Conservation (phyloP, 2,113 vertebrate genomes). For the Pycnonotus jocosus region DNA sequence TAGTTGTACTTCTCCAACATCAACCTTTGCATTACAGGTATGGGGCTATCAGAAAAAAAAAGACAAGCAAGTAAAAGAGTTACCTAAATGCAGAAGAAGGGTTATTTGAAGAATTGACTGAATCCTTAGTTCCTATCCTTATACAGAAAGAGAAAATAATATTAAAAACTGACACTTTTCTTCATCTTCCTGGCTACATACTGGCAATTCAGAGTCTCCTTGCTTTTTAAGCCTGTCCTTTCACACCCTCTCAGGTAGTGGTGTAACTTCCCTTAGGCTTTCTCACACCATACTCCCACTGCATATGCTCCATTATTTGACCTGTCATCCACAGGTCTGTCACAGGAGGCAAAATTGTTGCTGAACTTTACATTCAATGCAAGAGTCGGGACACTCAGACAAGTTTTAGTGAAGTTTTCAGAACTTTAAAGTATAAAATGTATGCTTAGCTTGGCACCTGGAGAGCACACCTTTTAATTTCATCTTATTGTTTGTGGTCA, state of each 20-base stretch:
- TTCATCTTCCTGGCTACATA: not conserved
- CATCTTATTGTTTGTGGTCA: not conserved
- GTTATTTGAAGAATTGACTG: not conserved
- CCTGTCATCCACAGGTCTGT: not conserved
- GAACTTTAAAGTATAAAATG: not conserved
- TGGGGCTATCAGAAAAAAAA: not conserved
- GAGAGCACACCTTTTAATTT: not conserved
- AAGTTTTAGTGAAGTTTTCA: not conserved
- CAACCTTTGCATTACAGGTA: not conserved
- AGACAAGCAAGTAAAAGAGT: not conserved
- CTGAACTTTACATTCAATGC: not conserved
- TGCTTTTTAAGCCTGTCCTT: not conserved
- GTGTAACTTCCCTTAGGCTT: not conserved
- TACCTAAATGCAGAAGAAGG: not conserved
- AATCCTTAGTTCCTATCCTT: not conserved
- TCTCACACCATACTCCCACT: not conserved
- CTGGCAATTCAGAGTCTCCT: not conserved
- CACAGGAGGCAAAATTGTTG: not conserved
- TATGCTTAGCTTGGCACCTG: not conserved
- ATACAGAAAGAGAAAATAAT: not conserved
- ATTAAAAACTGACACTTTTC: not conserved
- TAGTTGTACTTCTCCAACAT: not conserved
- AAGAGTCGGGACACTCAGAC: not conserved
- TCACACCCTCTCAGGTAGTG: not conserved
- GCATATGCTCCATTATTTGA: not conserved